Conservation (phyloP, 2,113 vertebrate species). For the Mastomys natalensis region DNA sequence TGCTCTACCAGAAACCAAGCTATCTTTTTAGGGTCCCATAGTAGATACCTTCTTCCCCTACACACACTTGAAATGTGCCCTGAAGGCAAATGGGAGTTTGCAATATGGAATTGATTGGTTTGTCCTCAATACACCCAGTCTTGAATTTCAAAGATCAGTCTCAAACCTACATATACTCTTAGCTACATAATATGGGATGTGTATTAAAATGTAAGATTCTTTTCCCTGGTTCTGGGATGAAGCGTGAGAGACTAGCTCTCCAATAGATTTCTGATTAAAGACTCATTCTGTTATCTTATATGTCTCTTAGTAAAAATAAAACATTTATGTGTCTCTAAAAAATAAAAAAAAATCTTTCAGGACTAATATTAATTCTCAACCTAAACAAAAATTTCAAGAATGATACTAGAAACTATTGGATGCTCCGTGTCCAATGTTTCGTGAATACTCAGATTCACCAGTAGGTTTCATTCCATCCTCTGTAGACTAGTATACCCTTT, state of each 20-base stretch:
- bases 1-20: too few relatives aligned
- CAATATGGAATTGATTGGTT: neutral
- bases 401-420: neutral
- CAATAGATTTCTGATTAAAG: neutral
- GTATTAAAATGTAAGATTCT: neutral
- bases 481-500: neutral
- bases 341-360: neutral
- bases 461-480: neutral
- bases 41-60: neutral
- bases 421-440: neutral
- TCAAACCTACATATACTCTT: neutral
- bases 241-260: neutral
- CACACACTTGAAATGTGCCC: neutral
- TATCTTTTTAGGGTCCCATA: too few relatives aligned
- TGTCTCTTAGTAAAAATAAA: neutral
- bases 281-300: neutral
- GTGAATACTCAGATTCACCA: neutral
- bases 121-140: neutral
- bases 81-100: neutral
- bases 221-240: neutral
- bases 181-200: neutral
- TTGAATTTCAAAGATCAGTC: neutral
- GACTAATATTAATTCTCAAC: neutral
- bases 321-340: too few relatives aligned
- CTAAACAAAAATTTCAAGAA: neutral